phyloP scores from a whole-genome alignment of 2,888 invertebrate species.

The Heliconius charithonia region DNA sequence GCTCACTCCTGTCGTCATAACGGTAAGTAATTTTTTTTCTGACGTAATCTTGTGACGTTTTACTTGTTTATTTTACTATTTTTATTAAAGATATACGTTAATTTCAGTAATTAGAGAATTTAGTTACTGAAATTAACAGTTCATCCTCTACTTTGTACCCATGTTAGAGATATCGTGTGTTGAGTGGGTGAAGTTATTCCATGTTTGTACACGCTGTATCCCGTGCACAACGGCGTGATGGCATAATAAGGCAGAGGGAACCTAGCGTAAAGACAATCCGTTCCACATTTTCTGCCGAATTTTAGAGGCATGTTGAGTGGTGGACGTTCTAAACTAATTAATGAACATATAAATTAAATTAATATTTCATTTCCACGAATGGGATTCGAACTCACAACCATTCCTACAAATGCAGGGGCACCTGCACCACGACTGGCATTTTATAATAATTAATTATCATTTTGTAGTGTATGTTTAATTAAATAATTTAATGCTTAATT shows the following conservation, averaged over 20 bases:
- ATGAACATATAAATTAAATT: too few relatives aligned
- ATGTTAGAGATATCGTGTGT: background rate
- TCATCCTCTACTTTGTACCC: background rate
- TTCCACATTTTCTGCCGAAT: too few relatives aligned
- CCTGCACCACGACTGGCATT: too few relatives aligned
- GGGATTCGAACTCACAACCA: too few relatives aligned
- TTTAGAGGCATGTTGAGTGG: too few relatives aligned
- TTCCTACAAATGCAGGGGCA: too few relatives aligned
- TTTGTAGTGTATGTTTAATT: background rate
- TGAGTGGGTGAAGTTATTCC: background rate
- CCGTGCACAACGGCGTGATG: too few relatives aligned
- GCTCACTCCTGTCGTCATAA: conserved; percentile 96
- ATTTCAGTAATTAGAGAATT: background rate
- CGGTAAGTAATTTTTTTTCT: conserved; percentile 86
- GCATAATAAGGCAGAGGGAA: too few relatives aligned
- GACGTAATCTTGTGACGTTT: background rate
- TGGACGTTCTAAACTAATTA: too few relatives aligned
- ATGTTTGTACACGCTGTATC: background rate
- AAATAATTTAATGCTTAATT: conserved; percentile 50
- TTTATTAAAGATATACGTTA: background rate
- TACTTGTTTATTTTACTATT: background rate
- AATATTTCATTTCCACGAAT: too few relatives aligned
- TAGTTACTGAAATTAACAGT: background rate
- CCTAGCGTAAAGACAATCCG: too few relatives aligned
- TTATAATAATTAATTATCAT: background rate